These are phyloP conservation scores for Caenorhabditis remanei DNA, from an alignment of 1,140 invertebrate genomes.

Conservation along the genomic window DNA sequence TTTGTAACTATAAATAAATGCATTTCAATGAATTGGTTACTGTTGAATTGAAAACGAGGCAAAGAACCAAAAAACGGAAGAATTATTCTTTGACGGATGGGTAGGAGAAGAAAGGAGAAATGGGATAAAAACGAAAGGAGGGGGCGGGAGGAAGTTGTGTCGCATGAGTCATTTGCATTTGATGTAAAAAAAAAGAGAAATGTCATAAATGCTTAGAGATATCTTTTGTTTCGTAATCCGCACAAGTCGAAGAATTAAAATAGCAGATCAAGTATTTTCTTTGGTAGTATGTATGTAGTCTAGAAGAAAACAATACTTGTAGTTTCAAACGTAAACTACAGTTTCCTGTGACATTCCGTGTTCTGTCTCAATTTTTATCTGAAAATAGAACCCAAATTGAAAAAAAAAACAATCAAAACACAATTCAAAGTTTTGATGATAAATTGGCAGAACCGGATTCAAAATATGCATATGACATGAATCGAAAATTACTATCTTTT, in stretches of 20 bases:
- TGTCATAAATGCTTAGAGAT: neutral
- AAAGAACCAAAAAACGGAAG: neutral
- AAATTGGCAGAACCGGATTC: too few species aligned
- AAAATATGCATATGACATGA: too few species aligned
- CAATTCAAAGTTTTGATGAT: too few species aligned
- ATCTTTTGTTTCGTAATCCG: slow-evolving; percentile 2
- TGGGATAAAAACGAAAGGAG: slow-evolving; percentile 26
- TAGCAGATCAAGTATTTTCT: too few species aligned
- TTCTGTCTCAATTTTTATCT: neutral
- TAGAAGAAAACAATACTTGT: neutral
- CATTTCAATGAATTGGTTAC: neutral
- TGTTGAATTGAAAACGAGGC: neutral
- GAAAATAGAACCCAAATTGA: too few species aligned
- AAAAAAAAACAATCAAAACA: too few species aligned
- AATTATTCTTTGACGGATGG: slow-evolving; percentile 23
- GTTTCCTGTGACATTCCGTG: neutral
- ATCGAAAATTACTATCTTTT: too few species aligned
- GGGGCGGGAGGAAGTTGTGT: neutral
- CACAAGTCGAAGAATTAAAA: neutral
- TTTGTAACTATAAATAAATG: slow-evolving; percentile 42
- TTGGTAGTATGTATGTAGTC: too few species aligned
- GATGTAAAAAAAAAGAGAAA: neutral
- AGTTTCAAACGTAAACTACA: neutral
- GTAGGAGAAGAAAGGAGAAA: slow-evolving; percentile 5
- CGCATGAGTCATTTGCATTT: slow-evolving; percentile 43